Conservation (phyloP, 1,140 invertebrate genomes). For the Heliothis subflexa region DNA sequence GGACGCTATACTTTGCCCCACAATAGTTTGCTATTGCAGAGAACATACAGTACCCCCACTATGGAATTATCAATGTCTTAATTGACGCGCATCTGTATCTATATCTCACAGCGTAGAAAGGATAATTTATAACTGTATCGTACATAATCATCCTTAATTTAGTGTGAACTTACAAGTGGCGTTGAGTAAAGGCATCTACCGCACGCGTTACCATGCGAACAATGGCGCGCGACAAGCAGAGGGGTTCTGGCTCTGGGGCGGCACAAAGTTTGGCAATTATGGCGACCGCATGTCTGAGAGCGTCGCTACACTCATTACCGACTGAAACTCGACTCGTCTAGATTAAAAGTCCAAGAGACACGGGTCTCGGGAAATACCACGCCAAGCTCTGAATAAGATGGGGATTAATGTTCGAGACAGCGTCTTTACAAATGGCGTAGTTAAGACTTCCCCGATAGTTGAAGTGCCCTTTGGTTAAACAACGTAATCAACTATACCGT, state of each 20-base stretch:
- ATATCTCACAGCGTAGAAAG: background rate
- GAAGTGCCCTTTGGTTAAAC: constrained; percentile 51
- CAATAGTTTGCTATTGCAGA: too few relatives aligned
- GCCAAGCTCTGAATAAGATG: constrained; percentile 48
- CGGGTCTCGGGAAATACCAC: constrained; percentile 57
- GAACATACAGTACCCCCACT: background rate
- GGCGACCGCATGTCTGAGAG: constrained; percentile 84
- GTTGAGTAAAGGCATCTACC: constrained; percentile 61
- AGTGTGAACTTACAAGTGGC: constrained; percentile 55
- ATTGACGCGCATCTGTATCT: background rate
- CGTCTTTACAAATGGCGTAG: constrained; percentile 56
- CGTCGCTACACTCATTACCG: constrained; percentile 83
- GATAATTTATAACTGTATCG: constrained; percentile 46
- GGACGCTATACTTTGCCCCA: too few relatives aligned
- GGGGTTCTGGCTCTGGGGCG: constrained; percentile 64
- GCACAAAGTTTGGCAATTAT: constrained; percentile 85
- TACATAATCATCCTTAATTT: constrained; percentile 51
- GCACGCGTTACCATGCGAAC: constrained; percentile 76
- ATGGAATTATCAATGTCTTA: background rate
- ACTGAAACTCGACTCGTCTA: constrained; percentile 78
- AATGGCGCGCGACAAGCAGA: constrained; percentile 78
- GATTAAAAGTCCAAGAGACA: constrained; percentile 77
- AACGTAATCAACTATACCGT: constrained; percentile 38
- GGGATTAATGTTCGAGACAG: constrained; percentile 57
- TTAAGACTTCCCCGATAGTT: constrained; percentile 56